These are phyloP conservation scores for Bathynomus jamesi DNA, from an alignment of 1,140 invertebrate genomes.

Conservation along the genomic window DNA sequence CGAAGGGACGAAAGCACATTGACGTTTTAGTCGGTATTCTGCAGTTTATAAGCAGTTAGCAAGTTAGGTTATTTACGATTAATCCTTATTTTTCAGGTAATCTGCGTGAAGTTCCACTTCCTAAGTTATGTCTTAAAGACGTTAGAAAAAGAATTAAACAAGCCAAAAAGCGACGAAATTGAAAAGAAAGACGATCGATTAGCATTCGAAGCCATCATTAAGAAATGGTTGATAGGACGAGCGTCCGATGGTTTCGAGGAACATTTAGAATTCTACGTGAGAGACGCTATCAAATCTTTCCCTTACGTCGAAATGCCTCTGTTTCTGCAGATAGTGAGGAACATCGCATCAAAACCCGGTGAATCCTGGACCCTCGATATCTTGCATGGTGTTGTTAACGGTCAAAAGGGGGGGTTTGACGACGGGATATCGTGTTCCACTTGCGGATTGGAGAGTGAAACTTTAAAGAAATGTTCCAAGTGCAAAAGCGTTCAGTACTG, in stretches of 20 bases:
- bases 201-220: slow-evolving; percentile 41
- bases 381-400: slow-evolving; percentile 78
- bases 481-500: slow-evolving; percentile 93
- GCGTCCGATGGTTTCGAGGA: slow-evolving; percentile 66
- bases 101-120: slow-evolving; percentile 76
- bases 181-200: slow-evolving; percentile 10
- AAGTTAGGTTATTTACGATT: too few species aligned
- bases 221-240: slow-evolving; percentile 59
- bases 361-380: slow-evolving; percentile 56
- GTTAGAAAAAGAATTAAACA: slow-evolving; percentile 43
- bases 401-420: slow-evolving; percentile 64
- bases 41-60: too few species aligned
- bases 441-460: slow-evolving; percentile 64
- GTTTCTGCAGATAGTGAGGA: slow-evolving; percentile 69
- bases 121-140: slow-evolving; percentile 65
- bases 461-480: slow-evolving; percentile 86
- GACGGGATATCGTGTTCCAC: slow-evolving; percentile 66
- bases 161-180: background rate
- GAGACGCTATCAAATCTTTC: slow-evolving; percentile 77
- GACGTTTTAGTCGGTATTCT: too few species aligned
- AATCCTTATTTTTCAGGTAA: slow-evolving; percentile 27
- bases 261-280: slow-evolving; percentile 69
- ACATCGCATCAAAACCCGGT: slow-evolving; percentile 54
- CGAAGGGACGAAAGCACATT: too few species aligned
- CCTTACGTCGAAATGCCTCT: slow-evolving; percentile 76